Base-by-base conservation (phyloP, 2,797 vertebrate species). In the Myoxocephalus aenaeus region DNA sequence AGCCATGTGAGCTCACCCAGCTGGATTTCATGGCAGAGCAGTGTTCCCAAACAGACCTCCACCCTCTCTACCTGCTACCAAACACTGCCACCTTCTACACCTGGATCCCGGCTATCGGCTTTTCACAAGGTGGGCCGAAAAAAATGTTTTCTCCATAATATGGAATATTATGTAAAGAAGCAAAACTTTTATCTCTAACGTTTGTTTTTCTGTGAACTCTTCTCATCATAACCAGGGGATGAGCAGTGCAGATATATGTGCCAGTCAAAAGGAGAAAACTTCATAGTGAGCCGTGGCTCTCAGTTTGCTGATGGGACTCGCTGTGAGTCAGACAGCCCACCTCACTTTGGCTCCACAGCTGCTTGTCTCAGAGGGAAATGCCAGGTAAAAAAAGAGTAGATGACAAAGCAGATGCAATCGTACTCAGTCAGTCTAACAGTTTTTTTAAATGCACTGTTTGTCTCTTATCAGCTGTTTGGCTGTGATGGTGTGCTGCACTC, bases 1-100 rank as follows among this genome's bases (percentile, higher is more conserved):
- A 99, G 98, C 90, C 92, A 66, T 99, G 98, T 74, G 62, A 80
- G 76, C 71, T 5, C 10, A 96, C 91, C 65, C 97, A 99, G 94
- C 85, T 97, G 86, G 95, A 94, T 64, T 99, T 99, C 75, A 97
- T 99, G 96, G 87, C 95, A 0, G 94, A 97, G 65, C 98, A 99
- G 84, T 99, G 98, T 4, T 95, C 96, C 0, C 86, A 92, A 70
- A 99, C 97, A 0, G 90, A 99, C 65, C 4, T 68, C 7, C 89
- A 95, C 50, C 97, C 97, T 0, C 94, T 98, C 7, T 91, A 87
- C 84, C 90, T 97, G 62, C 84, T 84, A 36, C 89, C 75, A 1
- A 92, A 91, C 73, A 77, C 36, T 0, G 75, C 95, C n/a, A 92
- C 95, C 36, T 96, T 95, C 90, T 96, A 97, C 87, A 96, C 81